These are phyloP conservation scores for Coturnix japonica DNA, from an alignment of 2,113 vertebrate species.

Conservation along the genomic window DNA sequence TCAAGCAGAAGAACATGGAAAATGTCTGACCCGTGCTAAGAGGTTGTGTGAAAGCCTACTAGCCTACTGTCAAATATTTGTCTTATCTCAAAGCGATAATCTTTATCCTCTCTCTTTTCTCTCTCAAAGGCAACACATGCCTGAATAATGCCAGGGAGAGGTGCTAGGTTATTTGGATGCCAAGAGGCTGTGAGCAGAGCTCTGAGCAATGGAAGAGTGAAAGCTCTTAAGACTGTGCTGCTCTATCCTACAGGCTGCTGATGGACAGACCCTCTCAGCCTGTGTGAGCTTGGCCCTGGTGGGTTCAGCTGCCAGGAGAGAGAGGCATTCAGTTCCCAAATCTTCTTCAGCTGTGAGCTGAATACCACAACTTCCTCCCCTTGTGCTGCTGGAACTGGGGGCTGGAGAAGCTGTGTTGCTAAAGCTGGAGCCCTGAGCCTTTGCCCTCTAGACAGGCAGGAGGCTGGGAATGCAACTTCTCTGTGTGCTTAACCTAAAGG, in stretches of 20 bases:
- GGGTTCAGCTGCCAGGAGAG: not conserved
- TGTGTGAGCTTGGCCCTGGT: not conserved
- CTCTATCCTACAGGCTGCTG: not conserved
- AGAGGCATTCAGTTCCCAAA: not conserved
- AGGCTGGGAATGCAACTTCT: not conserved
- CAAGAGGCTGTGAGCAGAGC: not conserved
- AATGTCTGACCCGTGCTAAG: constrained; percentile 28
- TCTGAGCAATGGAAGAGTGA: not conserved
- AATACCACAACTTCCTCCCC: not conserved
- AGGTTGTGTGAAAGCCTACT: constrained; percentile 32
- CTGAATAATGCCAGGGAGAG: not conserved
- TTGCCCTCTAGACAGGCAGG: not conserved
- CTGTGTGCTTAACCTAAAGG: not conserved
- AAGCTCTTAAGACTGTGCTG: not conserved
- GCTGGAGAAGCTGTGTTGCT: not conserved
- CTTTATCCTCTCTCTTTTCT: constrained; percentile 25
- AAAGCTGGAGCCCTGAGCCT: not conserved
- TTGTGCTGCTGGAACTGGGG: not conserved
- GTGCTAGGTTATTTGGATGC: not conserved
- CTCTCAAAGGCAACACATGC: not conserved
- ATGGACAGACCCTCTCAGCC: not conserved
- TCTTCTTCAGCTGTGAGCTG: not conserved
- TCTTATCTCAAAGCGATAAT: constrained; percentile 38
- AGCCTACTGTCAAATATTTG: constrained; percentile 52
- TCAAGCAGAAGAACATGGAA: constrained; percentile 32